Conservation (phyloP, 2,113 vertebrate species). For the Mixornis gularis region DNA sequence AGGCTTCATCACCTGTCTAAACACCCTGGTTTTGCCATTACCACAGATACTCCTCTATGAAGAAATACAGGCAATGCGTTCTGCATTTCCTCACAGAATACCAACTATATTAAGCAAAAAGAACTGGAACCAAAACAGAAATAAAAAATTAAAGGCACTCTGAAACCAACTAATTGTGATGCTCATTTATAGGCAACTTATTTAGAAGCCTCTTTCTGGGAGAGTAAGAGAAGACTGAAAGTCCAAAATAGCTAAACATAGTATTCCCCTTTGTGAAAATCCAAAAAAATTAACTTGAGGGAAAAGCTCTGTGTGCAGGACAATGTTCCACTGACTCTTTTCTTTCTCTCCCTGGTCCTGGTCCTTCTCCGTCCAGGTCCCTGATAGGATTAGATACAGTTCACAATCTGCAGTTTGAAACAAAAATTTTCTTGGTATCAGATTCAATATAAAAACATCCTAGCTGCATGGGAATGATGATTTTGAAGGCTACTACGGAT, state of each 20-base stretch:
- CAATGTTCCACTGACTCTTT: background rate
- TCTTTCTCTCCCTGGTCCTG: background rate
- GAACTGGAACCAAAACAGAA: conserved; percentile 7
- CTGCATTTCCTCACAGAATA: conserved; percentile 8
- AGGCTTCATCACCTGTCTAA: conserved; percentile 8
- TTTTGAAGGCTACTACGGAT: background rate
- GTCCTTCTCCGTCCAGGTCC: background rate
- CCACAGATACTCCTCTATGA: background rate
- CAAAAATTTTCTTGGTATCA: background rate
- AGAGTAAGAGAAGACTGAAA: background rate
- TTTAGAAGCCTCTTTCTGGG: background rate
- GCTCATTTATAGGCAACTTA: background rate
- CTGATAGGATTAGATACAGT: background rate
- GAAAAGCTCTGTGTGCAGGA: background rate
- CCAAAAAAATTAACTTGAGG: background rate
- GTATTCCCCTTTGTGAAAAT: background rate
- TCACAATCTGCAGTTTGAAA: background rate
- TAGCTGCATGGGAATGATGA: background rate
- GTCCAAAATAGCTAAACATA: background rate
- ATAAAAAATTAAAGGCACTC: background rate
- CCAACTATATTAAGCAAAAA: background rate
- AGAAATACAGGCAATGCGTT: background rate
- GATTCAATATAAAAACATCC: background rate
- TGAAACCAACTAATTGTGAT: background rate
- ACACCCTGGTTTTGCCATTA: background rate